These are phyloP conservation scores for Trichonephila clavata DNA, from an alignment of 1,140 invertebrate genomes.

Conservation along the genomic window DNA sequence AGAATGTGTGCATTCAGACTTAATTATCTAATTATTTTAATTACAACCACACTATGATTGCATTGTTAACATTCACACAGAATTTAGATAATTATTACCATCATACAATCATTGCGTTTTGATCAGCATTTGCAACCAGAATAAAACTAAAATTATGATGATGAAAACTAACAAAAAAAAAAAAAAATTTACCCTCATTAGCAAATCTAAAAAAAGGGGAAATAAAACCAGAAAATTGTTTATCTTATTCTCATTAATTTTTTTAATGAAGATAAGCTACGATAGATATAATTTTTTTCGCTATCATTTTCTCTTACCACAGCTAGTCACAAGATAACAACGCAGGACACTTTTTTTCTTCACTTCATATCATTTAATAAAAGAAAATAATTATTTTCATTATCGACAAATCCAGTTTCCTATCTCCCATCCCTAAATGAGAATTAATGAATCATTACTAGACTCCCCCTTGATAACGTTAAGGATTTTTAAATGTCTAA, in stretches of 20 bases:
- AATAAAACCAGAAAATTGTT: constrained; percentile 3
- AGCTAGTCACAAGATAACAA: constrained; percentile 4
- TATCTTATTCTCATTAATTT: constrained; percentile 34
- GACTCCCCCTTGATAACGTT: not conserved
- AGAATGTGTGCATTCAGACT: too few species aligned
- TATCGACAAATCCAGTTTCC: not conserved
- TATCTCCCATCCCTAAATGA: constrained; percentile 25
- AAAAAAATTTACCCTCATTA: not conserved
- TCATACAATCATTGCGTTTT: not conserved
- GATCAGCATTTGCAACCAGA: not conserved
- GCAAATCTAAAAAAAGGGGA: not conserved
- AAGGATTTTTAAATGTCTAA: constrained; percentile 16
- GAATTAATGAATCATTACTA: constrained; percentile 50
- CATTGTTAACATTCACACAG: too few species aligned
- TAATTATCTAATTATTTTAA: too few species aligned
- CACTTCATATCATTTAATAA: not conserved
- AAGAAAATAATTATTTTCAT: constrained; percentile 30
- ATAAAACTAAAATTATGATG: not conserved
- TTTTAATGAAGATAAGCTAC: constrained; percentile 4
- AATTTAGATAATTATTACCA: too few species aligned
- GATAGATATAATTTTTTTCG: constrained; percentile 1
- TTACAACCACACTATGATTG: too few species aligned
- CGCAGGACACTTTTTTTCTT: not conserved
- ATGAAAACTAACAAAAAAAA: not conserved
- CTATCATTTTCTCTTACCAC: not conserved